Evolutionary conservation across 2,888 invertebrate species (phyloP), one percentile per base, ranked within the genome.

Genomic region (Cerceris ruficornis): DNA sequence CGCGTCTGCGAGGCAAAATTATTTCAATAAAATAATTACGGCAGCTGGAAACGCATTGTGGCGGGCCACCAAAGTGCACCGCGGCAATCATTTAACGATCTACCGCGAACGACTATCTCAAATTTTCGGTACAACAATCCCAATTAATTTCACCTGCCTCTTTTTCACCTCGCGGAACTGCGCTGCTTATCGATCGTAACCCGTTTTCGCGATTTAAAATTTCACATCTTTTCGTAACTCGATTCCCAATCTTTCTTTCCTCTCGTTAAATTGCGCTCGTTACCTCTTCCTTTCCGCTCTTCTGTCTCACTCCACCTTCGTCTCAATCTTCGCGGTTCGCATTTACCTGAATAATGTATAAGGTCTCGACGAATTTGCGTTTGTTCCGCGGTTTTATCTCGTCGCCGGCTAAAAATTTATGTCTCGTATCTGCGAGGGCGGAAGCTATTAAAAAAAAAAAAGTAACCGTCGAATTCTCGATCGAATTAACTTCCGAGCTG

Each of bases 261-360:
- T n/a, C 50, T 50, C 5, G n/a, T 50, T n/a, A 11, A 13, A 7
- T 2, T n/a, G 11, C 13, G 1, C 6, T 50, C 50, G 50, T n/a
- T 50, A 50, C 8, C 8, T 46, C 11, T 11, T 46, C 5, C 1
- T 46, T 46, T 11, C 46, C 46, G 46, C 8, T 11, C 11, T 11
- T 46, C 46, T 11, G 13, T 50, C 50, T 11, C n/a, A 28, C 50
- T 54, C 17, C 54, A 59, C 41, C 64, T 28, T 28, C 15, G 11
- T 15, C 42, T 11, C 28, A 43, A 73, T 62, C 50, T 13, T 17
- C 39, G n/a, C n/a, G 13, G 7, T 72, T 67, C 42, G 62, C 28
- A 52, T 62, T 65, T 7, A 13, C n/a, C 57, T 74, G 77, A 81
- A 81, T 81, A 77, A 77, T 81, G 69, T 54, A 81, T 77, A 66